Percentiles rank a stretch among this genome's conserved stretches.
phyloP scores from a whole-genome alignment of 2,113 vertebrate genomes.

The Panurus biarmicus region DNA sequence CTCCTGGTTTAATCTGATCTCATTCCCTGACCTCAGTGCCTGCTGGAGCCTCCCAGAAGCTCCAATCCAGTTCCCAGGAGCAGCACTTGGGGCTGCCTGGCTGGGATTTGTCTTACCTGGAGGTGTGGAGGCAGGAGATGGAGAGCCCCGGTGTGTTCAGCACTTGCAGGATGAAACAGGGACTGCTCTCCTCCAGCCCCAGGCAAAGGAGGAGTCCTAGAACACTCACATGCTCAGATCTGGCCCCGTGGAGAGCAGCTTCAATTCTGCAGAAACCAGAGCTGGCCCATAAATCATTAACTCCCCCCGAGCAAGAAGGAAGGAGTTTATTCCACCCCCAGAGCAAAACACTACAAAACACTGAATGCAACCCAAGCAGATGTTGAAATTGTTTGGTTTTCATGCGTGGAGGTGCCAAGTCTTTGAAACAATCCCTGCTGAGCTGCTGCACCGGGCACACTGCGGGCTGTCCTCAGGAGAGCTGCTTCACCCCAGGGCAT shows the following conservation, averaged over 20 bases:
- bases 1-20: neutral
- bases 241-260: neutral
- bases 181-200: neutral
- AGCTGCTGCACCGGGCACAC: neutral
- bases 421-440: neutral
- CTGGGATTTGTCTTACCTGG: neutral
- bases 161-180: neutral
- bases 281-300: slow-evolving; percentile 26
- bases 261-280: neutral
- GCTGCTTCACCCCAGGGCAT: neutral
- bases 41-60: neutral
- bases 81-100: fast-evolving
- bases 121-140: neutral
- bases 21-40: neutral
- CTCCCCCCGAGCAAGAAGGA: neutral
- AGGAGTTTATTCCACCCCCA: neutral
- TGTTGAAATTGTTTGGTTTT: slow-evolving; percentile 50
- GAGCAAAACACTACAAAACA: neutral
- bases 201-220: neutral
- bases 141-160: fast-evolving
- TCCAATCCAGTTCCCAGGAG: neutral
- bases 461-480: too few species aligned
- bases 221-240: neutral
- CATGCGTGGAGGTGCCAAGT: neutral
- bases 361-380: neutral